Evolutionary conservation across 2,888 invertebrate genomes (phyloP).

Genomic region (Lutraria lutraria): DNA sequence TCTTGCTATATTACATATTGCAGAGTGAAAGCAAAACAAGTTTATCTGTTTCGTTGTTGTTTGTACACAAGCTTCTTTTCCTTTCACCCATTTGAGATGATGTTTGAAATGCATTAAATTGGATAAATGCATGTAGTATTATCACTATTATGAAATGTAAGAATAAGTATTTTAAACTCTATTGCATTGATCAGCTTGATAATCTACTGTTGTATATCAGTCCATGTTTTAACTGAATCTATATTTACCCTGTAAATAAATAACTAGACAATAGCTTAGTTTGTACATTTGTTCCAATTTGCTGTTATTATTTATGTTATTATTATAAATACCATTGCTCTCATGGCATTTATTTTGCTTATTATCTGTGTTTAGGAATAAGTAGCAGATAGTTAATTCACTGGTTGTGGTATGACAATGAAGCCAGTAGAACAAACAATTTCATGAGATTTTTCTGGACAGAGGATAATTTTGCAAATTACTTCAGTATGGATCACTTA

Average conservation of each 20-base stretch:
- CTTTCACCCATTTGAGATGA: no score
- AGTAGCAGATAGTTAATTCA: background rate
- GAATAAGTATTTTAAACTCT: no score
- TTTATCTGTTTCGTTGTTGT: no score
- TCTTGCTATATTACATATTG: no score
- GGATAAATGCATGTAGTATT: no score
- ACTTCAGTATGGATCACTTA: conserved; percentile 32
- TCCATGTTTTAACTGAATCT: background rate
- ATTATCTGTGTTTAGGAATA: conserved; percentile 7
- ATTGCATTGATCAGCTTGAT: no score
- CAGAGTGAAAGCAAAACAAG: no score
- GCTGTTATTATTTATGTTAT: background rate
- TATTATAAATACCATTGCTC: background rate
- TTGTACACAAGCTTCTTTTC: no score
- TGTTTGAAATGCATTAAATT: no score
- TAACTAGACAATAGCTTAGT: background rate
- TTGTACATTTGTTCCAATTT: conserved; percentile 21
- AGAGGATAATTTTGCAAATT: conserved; percentile 27
- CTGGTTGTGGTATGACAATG: background rate
- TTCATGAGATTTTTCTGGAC: background rate
- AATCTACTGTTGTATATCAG: background rate
- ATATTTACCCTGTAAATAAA: background rate
- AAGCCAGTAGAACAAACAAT: conserved; percentile 14
- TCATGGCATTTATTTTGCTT: background rate
- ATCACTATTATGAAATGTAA: no score